Base-by-base conservation (phyloP, 2,888 invertebrate genomes). In the Mimachlamys varia region DNA sequence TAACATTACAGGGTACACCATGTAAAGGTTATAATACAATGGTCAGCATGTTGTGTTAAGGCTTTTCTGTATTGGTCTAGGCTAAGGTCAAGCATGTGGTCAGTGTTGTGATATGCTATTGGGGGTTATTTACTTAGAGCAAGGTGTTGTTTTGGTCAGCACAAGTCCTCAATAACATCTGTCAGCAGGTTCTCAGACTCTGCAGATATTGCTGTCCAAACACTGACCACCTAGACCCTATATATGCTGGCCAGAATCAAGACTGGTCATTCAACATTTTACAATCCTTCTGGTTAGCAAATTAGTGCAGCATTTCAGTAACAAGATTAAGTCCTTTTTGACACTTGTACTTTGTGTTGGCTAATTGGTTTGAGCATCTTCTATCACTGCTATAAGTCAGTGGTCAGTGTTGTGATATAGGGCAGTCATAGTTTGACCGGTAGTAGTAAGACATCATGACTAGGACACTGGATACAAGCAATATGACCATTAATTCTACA, bases 391-490 rank as follows among this genome's bases (percentile, higher is more conserved):
- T 76, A 76, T 33, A 33, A 5, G 58, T 2, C 22, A 58, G 19
- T 58, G 58, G 58, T 22, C 58, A 58, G 22, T 58, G 3, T 58
- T 22, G 19, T 3, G 19, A 2, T 58, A 58, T n/a, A 13, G 19
- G 19, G 12, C 19, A 17, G 53, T 53, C 1, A 7, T 44, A 1
- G 53, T 53, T 2, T 53, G 53, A 53, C 12, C 5, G 15, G 17
- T 53, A 53, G 53, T 58, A 76, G 33, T 33, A 17, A 7, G 12
- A 13, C 76, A 76, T 33, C 76, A 76, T 76, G 76, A 76, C 76
- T 76, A 76, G 76, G 76, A 76, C 76, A 76, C 33, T 76, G 76
- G 76, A 76, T 27, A 76, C 76, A 27, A 76, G 76, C n/a, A 19
- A 19, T 76, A 76, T 76, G 76, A 76, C 76, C 33, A 76, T 76